A percentile compares a stretch with the other conserved stretches of the same genome.
These are phyloP conservation scores for Ricordea florida DNA, from an alignment of 92 coral and sea anemone species.

Conservation along the genomic window DNA sequence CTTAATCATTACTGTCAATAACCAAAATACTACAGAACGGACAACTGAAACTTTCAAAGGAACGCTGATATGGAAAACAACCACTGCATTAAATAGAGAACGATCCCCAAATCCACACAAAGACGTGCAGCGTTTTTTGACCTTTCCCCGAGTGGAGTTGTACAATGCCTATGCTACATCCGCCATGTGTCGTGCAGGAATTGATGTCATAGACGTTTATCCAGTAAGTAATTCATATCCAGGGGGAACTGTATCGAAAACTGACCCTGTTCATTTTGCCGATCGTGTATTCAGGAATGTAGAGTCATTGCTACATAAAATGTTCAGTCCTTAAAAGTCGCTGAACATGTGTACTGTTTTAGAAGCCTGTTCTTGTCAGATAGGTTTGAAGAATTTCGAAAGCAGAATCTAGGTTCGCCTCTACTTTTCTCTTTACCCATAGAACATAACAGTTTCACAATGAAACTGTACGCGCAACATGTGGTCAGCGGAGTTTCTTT, in stretches of 20 bases:
- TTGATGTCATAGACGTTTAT: conserved; percentile 87
- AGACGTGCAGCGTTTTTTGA: conserved; percentile 90
- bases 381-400: too few species aligned
- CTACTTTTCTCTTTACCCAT: too few species aligned
- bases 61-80: conserved; percentile 84
- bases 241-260: conserved; percentile 72
- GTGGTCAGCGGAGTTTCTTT: too few species aligned
- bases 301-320: conserved; percentile 49
- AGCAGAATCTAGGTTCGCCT: too few species aligned
- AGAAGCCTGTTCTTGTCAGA: too few species aligned
- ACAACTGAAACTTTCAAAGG: conserved; percentile 57
- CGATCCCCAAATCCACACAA: conserved; percentile 91
- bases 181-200: conserved; percentile 92
- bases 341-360: too few species aligned
- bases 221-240: conserved; percentile 89
- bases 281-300: conserved; percentile 71
- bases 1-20: conserved; percentile 41
- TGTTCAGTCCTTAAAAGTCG: conserved; percentile 20
- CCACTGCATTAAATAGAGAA: conserved; percentile 86
- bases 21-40: conserved; percentile 4
- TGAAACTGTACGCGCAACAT: too few species aligned
- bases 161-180: conserved; percentile 86
- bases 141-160: conserved; percentile 77
- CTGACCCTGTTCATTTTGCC: conserved; percentile 84
- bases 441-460: too few species aligned